Percentiles rank a stretch among this genome's conserved stretches.
Conservation (phyloP, 2,797 vertebrate genomes). For the Betta splendens region DNA sequence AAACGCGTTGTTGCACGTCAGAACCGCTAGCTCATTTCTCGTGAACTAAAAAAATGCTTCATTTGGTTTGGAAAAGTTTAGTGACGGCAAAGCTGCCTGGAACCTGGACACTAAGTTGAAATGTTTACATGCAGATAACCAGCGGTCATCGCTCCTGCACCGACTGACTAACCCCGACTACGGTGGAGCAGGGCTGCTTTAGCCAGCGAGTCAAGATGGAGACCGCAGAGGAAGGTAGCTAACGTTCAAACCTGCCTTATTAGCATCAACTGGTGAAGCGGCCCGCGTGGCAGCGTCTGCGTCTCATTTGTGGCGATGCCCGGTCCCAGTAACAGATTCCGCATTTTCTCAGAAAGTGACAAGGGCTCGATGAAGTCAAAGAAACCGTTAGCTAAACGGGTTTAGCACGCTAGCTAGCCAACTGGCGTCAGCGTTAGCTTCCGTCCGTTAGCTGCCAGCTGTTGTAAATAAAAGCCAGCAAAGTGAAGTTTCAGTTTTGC, state of each 20-base stretch:
- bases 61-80: neutral
- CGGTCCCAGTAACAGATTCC: accelerated
- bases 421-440: conserved; percentile 40
- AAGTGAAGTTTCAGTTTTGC: neutral
- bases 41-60: conserved; percentile 6
- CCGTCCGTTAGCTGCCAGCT: conserved; percentile 17
- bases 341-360: neutral
- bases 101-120: neutral
- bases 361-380: neutral
- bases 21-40: conserved; percentile 8
- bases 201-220: conserved; percentile 89
- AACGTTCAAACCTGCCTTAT: conserved; percentile 28
- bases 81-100: neutral
- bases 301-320: accelerated
- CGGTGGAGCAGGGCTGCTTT: conserved; percentile 55
- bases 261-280: neutral
- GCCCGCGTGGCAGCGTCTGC: neutral
- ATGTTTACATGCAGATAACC: conserved; percentile 53
- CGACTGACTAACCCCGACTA: conserved; percentile 14
- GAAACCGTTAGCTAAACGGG: conserved; percentile 49
- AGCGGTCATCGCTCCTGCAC: conserved; percentile 18
- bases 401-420: conserved; percentile 36
- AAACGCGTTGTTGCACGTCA: conserved; percentile 5
- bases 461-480: conserved; percentile 4
- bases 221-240: conserved; percentile 91